A percentile compares a stretch with the other conserved stretches of the same genome.
phyloP scores from a whole-genome alignment of 2,113 vertebrate genomes.

The Gasterosteus aculeatus region DNA sequence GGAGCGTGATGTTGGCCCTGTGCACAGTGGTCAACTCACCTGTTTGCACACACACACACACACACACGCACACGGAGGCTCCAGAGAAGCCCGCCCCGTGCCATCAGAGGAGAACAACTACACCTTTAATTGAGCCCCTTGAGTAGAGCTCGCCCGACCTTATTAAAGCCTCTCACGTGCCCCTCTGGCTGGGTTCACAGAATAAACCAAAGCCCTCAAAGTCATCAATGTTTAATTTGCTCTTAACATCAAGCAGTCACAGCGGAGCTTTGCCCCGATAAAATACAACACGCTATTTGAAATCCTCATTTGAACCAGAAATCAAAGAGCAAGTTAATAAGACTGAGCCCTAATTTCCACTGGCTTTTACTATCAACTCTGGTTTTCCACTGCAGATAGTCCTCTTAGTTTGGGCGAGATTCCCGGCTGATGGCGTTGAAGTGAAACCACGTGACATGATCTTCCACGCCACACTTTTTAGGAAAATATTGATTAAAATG shows the following conservation, averaged over 20 bases:
- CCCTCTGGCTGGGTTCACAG: neutral
- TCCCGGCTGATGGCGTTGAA: neutral
- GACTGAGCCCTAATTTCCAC: neutral
- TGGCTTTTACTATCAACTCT: neutral
- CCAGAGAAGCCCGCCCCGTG: constrained; percentile 11
- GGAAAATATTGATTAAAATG: no score
- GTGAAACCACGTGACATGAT: no score
- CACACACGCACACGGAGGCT: constrained; percentile 2
- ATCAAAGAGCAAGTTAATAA: neutral
- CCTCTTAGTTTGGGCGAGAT: neutral
- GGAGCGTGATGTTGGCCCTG: constrained; percentile 55
- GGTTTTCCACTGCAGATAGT: neutral
- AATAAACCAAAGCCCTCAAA: constrained; percentile 7
- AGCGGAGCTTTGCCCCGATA: neutral
- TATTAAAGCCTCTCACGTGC: constrained; percentile 5
- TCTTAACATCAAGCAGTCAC: neutral
- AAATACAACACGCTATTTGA: neutral
- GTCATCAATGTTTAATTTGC: neutral
- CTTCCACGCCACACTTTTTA: no score
- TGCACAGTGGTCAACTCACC: constrained; percentile 49
- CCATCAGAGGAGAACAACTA: constrained; percentile 34
- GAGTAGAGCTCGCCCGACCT: constrained; percentile 4
- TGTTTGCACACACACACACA: constrained; percentile 42
- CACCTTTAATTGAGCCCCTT: constrained; percentile 46
- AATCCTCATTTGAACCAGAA: neutral